Conservation (phyloP, 1,140 invertebrate genomes). For the Drosophila pruinosa region DNA sequence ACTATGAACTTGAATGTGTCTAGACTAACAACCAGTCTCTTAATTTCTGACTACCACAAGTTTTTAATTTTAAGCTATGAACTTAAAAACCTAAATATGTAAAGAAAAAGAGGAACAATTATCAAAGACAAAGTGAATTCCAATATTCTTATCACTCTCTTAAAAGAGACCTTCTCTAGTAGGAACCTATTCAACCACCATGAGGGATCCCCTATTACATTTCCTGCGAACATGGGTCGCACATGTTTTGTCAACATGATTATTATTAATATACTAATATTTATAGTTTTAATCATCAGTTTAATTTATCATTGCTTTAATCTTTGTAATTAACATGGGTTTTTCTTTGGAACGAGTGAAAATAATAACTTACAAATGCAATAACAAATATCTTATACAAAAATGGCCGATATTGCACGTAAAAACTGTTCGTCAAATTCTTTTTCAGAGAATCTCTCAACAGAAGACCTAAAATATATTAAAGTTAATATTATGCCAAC, state of each 20-base stretch:
- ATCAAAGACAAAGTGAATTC: too few species aligned
- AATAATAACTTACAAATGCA: background rate
- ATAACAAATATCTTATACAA: slow-evolving; percentile 65
- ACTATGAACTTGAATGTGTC: too few species aligned
- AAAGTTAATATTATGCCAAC: background rate
- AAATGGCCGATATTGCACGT: slow-evolving; percentile 87
- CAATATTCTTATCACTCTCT: too few species aligned
- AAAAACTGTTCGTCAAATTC: slow-evolving; percentile 91
- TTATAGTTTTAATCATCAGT: background rate
- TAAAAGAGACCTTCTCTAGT: too few species aligned
- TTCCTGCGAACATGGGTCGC: too few species aligned
- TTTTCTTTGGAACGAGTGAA: background rate
- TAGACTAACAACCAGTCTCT: too few species aligned
- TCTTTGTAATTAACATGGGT: background rate
- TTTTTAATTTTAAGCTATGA: too few species aligned
- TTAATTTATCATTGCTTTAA: background rate
- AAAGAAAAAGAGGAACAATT: too few species aligned
- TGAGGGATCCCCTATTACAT: too few species aligned
- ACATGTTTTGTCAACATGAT: background rate
- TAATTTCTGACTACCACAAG: too few species aligned
- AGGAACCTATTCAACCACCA: too few species aligned
- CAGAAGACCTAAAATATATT: slow-evolving; percentile 87
- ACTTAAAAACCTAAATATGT: too few species aligned
- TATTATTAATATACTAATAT: background rate
- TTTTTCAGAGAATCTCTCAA: slow-evolving; percentile 89